Evolutionary conservation across 2,888 invertebrate species (phyloP).

Genomic region (Plutella xylostella): DNA sequence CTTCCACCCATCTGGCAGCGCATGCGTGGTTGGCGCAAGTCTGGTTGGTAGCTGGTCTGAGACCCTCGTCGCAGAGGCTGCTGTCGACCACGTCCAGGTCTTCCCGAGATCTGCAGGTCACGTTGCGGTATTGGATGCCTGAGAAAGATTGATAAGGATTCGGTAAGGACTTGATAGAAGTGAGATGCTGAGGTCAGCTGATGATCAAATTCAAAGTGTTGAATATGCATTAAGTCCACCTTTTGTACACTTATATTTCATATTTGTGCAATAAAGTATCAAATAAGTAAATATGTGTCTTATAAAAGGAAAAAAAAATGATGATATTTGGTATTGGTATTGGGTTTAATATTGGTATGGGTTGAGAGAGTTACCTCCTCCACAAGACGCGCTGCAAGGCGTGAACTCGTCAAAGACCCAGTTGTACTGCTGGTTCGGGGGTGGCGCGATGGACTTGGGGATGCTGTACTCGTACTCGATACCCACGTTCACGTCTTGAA

Average conservation of each 20-base stretch:
- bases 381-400: conserved; percentile 88
- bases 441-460: conserved; percentile 76
- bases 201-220: no score
- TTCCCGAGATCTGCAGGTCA: conserved; percentile 83
- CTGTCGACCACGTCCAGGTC: conserved; percentile 79
- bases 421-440: conserved; percentile 79
- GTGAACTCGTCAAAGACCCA: conserved; percentile 84
- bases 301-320: no score
- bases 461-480: conserved; percentile 92
- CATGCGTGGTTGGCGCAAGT: conserved; percentile 83
- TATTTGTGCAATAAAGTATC: no score
- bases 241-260: no score
- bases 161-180: no score
- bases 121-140: conserved; percentile 82
- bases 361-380: conserved; percentile 76
- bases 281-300: no score
- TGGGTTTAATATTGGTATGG: neutral
- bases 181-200: no score
- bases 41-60: conserved; percentile 78
- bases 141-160: no score
- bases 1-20: conserved; percentile 82
- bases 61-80: conserved; percentile 80
- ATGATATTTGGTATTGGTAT: no score
- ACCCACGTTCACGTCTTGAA: conserved; percentile 84
- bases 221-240: no score